Evolutionary conservation across 2,113 vertebrate species (phyloP).

Genomic region (Sakesphorus luctuosus): DNA sequence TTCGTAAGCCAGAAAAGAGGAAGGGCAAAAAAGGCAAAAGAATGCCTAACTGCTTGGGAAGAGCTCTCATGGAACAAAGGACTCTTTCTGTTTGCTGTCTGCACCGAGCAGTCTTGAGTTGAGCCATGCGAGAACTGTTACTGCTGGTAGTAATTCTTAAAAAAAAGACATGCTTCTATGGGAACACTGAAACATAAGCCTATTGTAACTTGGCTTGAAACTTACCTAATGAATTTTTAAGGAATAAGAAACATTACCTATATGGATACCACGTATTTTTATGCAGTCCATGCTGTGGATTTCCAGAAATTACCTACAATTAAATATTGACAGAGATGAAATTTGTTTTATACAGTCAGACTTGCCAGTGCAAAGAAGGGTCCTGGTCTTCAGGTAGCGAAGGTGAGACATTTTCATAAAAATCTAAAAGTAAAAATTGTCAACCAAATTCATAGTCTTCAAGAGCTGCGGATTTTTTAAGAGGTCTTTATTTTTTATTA

Average conservation of each 20-base stretch:
- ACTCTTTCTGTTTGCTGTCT: not conserved
- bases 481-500: not conserved
- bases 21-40: not conserved
- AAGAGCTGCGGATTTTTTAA: not conserved
- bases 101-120: not conserved
- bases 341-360: not conserved
- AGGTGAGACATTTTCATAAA: not conserved
- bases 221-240: not conserved
- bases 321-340: not conserved
- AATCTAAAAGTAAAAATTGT: not conserved
- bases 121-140: not conserved
- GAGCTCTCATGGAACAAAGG: not conserved
- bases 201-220: not conserved
- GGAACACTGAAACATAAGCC: not conserved
- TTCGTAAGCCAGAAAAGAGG: not conserved
- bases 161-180: not conserved
- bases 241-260: not conserved
- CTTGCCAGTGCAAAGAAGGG: not conserved
- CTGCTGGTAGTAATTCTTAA: not conserved
- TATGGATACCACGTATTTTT: conserved; percentile 21
- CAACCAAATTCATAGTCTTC: not conserved
- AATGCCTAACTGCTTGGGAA: not conserved
- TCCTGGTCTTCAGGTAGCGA: not conserved
- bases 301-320: not conserved
- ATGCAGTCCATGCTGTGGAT: not conserved